Conservation (phyloP, 2,888 invertebrate genomes). For the Colletes collaris region DNA sequence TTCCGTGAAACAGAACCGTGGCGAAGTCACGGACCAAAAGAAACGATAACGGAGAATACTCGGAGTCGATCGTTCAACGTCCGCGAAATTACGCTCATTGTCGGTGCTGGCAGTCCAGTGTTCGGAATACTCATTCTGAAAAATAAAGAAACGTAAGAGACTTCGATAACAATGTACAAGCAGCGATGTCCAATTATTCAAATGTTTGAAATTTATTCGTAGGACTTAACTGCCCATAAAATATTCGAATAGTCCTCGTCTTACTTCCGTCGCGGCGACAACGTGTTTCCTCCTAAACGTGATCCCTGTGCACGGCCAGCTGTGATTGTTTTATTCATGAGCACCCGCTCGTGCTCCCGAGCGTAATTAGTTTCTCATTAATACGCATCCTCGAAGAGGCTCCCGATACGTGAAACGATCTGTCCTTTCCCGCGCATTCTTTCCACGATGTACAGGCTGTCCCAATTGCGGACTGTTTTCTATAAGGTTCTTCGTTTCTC, state of each 20-base stretch:
- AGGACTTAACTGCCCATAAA: no score
- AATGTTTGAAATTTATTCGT: no score
- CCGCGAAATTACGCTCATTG: not conserved
- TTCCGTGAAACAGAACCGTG: slow-evolving; percentile 43
- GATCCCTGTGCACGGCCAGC: slow-evolving; percentile 26
- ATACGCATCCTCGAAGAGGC: not conserved
- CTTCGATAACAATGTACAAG: not conserved
- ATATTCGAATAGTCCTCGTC: no score
- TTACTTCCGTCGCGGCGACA: slow-evolving; percentile 29
- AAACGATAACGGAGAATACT: not conserved
- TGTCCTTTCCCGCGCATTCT: not conserved
- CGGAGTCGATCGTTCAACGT: not conserved
- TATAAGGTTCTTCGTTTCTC: no score
- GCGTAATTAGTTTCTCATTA: slow-evolving; percentile 40
- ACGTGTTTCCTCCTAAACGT: slow-evolving; percentile 24
- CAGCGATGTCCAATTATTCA: no score
- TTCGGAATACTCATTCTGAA: not conserved
- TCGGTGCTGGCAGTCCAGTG: not conserved
- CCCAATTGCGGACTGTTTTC: no score
- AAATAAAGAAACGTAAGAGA: no score
- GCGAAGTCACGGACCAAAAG: not conserved
- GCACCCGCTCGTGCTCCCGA: not conserved
- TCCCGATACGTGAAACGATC: slow-evolving; percentile 14
- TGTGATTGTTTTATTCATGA: slow-evolving; percentile 50
- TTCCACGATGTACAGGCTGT: no score